A percentile compares a stretch with the other conserved stretches of the same genome.
These are phyloP conservation scores for Plemyria rubiginata DNA, from an alignment of 2,888 invertebrate species.

Conservation along the genomic window DNA sequence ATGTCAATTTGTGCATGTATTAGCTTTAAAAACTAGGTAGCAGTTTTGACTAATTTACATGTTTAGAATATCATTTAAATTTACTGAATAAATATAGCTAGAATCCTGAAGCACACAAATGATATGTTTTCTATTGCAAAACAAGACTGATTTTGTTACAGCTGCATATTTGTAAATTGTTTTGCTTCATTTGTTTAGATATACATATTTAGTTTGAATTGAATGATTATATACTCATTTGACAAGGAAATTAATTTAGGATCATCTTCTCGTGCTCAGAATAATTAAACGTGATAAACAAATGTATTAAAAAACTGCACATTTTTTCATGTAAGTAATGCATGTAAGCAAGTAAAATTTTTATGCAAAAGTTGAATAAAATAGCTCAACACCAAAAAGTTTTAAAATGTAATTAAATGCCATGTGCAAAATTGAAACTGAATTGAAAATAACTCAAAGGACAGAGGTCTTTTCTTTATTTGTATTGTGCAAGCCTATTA, in stretches of 20 bases:
- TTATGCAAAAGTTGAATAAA: too few relatives aligned
- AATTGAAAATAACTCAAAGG: neutral
- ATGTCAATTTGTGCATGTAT: slow-evolving; percentile 41
- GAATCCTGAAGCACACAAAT: slow-evolving; percentile 9
- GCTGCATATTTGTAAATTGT: neutral
- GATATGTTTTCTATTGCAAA: slow-evolving; percentile 19
- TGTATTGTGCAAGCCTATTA: neutral
- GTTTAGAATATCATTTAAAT: slow-evolving; percentile 13
- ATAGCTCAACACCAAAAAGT: neutral
- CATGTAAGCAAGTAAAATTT: too few relatives aligned
- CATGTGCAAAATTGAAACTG: neutral
- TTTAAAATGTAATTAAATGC: too few relatives aligned
- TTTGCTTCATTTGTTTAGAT: neutral
- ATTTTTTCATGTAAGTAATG: too few relatives aligned
- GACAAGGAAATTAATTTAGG: neutral
- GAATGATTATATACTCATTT: neutral
- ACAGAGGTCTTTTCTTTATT: too few relatives aligned
- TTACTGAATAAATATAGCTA: slow-evolving; percentile 13
- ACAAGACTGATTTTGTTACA: slow-evolving; percentile 45
- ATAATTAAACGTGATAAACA: neutral
- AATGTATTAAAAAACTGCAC: neutral
- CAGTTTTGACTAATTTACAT: slow-evolving; percentile 19
- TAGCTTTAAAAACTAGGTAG: slow-evolving; percentile 23
- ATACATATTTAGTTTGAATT: too few relatives aligned
- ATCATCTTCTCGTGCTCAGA: neutral